These are phyloP conservation scores for Glossophaga mutica DNA, from an alignment of 2,797 vertebrate genomes.

Conservation along the genomic window DNA sequence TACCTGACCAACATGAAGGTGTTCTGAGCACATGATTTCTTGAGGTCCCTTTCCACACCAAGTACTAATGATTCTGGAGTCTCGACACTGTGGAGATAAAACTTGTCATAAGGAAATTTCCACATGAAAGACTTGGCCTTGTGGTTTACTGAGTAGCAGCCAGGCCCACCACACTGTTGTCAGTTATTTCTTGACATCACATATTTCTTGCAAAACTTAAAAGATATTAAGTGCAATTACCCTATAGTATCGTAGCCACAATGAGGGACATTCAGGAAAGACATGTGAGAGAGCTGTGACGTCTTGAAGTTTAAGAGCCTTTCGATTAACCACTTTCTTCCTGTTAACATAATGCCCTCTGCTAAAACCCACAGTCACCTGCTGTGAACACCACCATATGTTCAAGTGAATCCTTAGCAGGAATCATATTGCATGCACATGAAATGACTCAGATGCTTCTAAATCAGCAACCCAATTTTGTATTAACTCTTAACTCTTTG, in stretches of 20 bases:
- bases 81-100: too few species aligned
- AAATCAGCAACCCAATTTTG: neutral
- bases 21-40: too few species aligned
- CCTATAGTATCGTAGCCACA: neutral
- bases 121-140: too few species aligned
- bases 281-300: neutral
- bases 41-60: too few species aligned
- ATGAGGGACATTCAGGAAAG: neutral
- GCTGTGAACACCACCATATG: neutral
- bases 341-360: neutral
- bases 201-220: too few species aligned
- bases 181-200: too few species aligned
- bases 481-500: neutral
- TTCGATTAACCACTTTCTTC: neutral
- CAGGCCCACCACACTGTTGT: too few species aligned
- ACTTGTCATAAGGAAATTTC: too few species aligned
- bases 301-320: neutral
- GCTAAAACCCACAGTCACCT: neutral
- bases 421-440: rapidly evolving
- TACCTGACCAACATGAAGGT: too few species aligned
- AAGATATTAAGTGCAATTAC: too few species aligned
- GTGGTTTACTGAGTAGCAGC: too few species aligned
- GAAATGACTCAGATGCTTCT: neutral
- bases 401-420: neutral
- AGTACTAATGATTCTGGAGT: too few species aligned